Base-by-base conservation (phyloP, 2,797 vertebrate genomes). In the Thunnus albacares region DNA sequence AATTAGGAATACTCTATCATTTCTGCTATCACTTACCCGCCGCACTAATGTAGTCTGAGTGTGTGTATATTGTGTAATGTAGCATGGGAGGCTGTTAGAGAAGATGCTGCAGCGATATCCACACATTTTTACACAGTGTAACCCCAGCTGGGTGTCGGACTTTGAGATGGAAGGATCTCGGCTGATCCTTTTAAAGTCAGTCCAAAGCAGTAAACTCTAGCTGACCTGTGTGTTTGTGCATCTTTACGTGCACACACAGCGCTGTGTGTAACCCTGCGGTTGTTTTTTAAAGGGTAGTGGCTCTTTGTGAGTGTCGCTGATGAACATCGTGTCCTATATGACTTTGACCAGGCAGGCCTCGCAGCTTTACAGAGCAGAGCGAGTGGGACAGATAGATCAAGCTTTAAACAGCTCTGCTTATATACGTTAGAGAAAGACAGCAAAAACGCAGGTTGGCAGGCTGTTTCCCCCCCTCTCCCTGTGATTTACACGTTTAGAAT, bases 1-100 rank as follows among this genome's bases (percentile, higher is more conserved):
- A 91, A 95, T 95, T 94, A 92, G 89, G 85, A 91, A 86, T 79
- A 85, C 88, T 92, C 84, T 85, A 83, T 92, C 89, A 92, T 88
- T 87, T 60, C 85, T 77, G 82, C 82, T 89, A 87, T 91, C 74
- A 74, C 89, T 89, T 81, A 76, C 77, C 78, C 43, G 78, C 58
- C 12, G 77, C 28, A 28, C 71, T 82, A 24, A 30, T 75, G 51
- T 30, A 57, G 82, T 59, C 8, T 30, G 24, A 17, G 41, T 26
- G 18, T 64, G 57, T 71, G 57, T 52, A 43, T 59, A 76, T 62
- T 83, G 82, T 43, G 30, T 26, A 51, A 13, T 79, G 76, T 72
- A 65, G 55, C 26, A 58, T 74, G 38, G 49, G 57, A 59, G 68
- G 38, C 51, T 61, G 71, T 28, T 20, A 18, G 41, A 75, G 62